phyloP scores from a whole-genome alignment of 2,888 invertebrate genomes.

The Esperia sulphurella region DNA sequence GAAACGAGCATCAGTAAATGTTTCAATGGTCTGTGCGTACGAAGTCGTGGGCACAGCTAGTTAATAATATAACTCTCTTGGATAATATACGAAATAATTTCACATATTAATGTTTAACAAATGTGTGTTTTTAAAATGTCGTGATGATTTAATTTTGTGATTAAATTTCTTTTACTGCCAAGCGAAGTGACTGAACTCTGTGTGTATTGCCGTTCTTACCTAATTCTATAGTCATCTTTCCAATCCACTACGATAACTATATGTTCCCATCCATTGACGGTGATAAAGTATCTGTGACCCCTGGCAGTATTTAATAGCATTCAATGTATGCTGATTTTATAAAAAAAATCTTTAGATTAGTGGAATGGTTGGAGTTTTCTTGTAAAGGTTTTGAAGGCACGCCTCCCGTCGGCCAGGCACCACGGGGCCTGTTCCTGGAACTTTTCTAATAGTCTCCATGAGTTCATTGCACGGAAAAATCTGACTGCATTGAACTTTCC shows the following conservation, averaged over 20 bases:
- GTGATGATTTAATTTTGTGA: constrained; percentile 15
- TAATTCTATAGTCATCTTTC: constrained; percentile 2
- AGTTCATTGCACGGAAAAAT: constrained; percentile 47
- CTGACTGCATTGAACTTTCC: constrained; percentile 30
- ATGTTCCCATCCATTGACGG: constrained; percentile 9
- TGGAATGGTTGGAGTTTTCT: constrained; percentile 20
- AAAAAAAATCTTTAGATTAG: background rate
- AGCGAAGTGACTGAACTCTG: constrained; percentile 31
- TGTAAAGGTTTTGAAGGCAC: constrained; percentile 37
- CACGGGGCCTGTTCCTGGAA: constrained; percentile 52
- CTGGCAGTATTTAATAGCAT: background rate
- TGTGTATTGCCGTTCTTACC: constrained; percentile 15
- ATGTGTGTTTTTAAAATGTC: background rate
- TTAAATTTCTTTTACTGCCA: constrained; percentile 25
- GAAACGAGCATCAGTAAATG: too few species aligned
- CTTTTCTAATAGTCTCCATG: constrained; percentile 55
- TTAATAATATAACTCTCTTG: too few species aligned
- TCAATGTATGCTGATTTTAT: background rate
- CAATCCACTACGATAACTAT: background rate
- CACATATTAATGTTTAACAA: too few species aligned
- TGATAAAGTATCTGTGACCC: background rate
- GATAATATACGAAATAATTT: too few species aligned
- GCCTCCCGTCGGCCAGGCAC: constrained; percentile 58
- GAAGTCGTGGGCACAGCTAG: too few species aligned
- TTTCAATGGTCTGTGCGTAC: too few species aligned